Conservation (phyloP, 2,797 vertebrate species). For the Gephyroberyx darwinii region DNA sequence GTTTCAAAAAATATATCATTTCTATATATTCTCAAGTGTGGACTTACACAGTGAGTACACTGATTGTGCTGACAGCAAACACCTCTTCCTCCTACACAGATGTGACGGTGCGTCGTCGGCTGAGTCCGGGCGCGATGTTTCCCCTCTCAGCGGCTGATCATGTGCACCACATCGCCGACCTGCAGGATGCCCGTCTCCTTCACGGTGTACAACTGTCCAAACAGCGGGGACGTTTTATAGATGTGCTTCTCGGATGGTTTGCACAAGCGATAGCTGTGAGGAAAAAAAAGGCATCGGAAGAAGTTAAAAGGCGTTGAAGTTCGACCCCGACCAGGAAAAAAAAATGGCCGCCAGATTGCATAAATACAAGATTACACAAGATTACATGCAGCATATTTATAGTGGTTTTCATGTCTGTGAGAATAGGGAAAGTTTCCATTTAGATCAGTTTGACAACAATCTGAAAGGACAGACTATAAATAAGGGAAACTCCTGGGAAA, state of each 20-base stretch:
- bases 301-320: not conserved
- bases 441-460: too few species aligned
- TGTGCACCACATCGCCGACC: slow-evolving; percentile 90
- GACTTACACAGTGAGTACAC: not conserved
- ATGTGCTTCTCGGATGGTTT: slow-evolving; percentile 84
- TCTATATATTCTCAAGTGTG: not conserved
- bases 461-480: too few species aligned
- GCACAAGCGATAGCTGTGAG: slow-evolving; percentile 89
- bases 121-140: not conserved
- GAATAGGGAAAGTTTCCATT: too few species aligned
- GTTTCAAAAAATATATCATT: not conserved
- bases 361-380: not conserved
- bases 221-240: slow-evolving; percentile 85
- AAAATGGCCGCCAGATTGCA: too few species aligned
- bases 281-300: slow-evolving; percentile 4
- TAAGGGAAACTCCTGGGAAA: too few species aligned
- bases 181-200: slow-evolving; percentile 85
- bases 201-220: slow-evolving; percentile 89
- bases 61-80: not conserved
- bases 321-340: not conserved
- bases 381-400: too few species aligned
- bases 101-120: too few species aligned
- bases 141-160: slow-evolving; percentile 72
- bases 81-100: not conserved
- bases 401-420: not conserved